A percentile compares a stretch with the other conserved stretches of the same genome.
phyloP scores from a whole-genome alignment of 2,797 vertebrate species.

The Crenichthys baileyi region DNA sequence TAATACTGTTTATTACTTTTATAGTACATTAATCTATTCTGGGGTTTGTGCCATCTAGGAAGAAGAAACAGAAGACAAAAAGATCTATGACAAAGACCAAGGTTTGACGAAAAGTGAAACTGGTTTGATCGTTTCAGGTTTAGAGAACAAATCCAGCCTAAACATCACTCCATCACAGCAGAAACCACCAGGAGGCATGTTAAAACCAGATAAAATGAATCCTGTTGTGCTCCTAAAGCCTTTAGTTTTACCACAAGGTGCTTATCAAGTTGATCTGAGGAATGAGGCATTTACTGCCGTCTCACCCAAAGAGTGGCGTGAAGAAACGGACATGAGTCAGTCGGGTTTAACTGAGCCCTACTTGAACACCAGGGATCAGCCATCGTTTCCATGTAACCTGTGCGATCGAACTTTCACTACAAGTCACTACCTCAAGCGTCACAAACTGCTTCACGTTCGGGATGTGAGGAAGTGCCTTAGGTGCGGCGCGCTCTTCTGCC shows the following conservation, averaged over 20 bases:
- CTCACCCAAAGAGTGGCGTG: constrained; percentile 50
- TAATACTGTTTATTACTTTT: background rate
- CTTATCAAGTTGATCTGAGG: constrained; percentile 55
- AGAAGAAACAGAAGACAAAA: constrained; percentile 5
- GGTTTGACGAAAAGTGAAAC: constrained; percentile 18
- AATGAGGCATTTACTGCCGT: constrained; percentile 7
- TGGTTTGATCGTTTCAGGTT: too few relatives aligned
- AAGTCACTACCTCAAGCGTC: constrained; percentile 72
- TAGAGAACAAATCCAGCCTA: constrained; percentile 4
- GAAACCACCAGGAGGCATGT: background rate
- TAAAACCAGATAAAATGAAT: background rate
- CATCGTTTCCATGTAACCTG: constrained; percentile 67
- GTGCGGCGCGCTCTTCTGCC: constrained; percentile 76
- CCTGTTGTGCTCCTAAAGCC: constrained; percentile 45
- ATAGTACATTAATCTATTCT: background rate
- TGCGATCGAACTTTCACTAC: constrained; percentile 72
- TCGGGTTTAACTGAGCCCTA: constrained; percentile 34
- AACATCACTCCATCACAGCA: background rate
- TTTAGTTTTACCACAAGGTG: constrained; percentile 7
- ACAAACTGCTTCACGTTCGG: constrained; percentile 74
- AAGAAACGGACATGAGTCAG: constrained; percentile 17
- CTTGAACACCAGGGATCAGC: constrained; percentile 3
- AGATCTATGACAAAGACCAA: background rate
- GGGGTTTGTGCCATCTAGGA: constrained; percentile 35
- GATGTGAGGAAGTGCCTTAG: constrained; percentile 69